Evolutionary conservation across 2,113 vertebrate species (phyloP).

Genomic region (Oreotrochilus melanogaster): DNA sequence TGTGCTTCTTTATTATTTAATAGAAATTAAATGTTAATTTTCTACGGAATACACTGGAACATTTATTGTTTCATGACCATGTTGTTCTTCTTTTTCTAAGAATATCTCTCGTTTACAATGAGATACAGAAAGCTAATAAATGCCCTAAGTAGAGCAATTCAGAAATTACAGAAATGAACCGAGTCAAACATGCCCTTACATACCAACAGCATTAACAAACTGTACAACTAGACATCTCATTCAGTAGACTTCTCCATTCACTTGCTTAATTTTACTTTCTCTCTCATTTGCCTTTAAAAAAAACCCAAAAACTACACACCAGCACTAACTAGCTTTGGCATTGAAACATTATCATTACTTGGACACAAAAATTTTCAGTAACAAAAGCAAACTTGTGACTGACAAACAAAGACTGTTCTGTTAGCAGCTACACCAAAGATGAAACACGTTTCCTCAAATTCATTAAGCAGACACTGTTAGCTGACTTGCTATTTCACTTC

Average conservation of each 20-base stretch:
- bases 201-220: neutral
- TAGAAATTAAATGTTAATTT: neutral
- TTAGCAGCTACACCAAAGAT: neutral
- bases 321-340: neutral
- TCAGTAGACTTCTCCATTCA: neutral
- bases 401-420: neutral
- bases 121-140: neutral
- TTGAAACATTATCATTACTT: neutral
- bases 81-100: neutral
- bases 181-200: neutral
- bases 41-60: neutral
- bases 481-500: neutral
- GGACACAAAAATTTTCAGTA: neutral
- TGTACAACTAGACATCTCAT: neutral
- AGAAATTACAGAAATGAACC: neutral
- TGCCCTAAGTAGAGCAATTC: neutral
- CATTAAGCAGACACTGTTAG: neutral
- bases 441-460: neutral
- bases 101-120: neutral
- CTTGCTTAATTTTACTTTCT: neutral
- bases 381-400: neutral
- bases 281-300: neutral
- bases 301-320: neutral
- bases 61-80: neutral
- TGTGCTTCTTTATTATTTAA: neutral